These are phyloP conservation scores for Lethrus apterus DNA, from an alignment of 1,140 invertebrate genomes.

Conservation along the genomic window DNA sequence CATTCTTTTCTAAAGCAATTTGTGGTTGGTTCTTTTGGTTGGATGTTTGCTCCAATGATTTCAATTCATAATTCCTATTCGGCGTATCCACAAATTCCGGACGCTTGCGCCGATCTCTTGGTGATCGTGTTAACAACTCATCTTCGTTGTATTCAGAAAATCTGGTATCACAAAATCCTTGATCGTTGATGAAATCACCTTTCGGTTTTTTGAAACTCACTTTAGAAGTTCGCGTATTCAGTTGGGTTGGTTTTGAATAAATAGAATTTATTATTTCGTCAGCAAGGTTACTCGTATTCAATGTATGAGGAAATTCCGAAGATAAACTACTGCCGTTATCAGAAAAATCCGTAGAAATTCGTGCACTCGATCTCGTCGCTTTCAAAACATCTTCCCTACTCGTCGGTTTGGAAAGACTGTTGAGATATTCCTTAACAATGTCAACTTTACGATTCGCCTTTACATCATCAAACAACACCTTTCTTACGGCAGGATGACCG, in stretches of 20 bases:
- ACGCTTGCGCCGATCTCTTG: too few species aligned
- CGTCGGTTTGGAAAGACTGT: neutral
- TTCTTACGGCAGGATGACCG: slow-evolving; percentile 4
- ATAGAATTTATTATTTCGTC: slow-evolving; percentile 31
- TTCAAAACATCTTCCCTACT: slow-evolving; percentile 5
- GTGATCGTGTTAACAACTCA: neutral
- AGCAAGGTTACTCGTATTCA: slow-evolving; percentile 16
- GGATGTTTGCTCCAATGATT: too few species aligned
- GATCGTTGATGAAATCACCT: neutral
- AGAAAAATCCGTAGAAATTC: neutral
- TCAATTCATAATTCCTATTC: too few species aligned
- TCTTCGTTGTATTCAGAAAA: neutral
- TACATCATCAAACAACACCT: neutral
- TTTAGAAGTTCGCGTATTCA: slow-evolving; percentile 1
- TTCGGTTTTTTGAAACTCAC: neutral
- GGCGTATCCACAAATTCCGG: too few species aligned
- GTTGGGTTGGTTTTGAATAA: slow-evolving; percentile 17
- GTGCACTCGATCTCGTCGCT: neutral
- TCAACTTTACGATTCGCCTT: neutral
- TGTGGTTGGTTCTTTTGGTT: too few species aligned
- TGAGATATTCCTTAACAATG: slow-evolving; percentile 5
- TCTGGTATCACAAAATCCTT: neutral
- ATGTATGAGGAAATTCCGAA: neutral
- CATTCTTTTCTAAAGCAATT: too few species aligned
- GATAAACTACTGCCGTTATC: neutral